A percentile compares a stretch with the other conserved stretches of the same genome.
phyloP scores from a whole-genome alignment of 1,140 invertebrate species.

The Vanessa atalanta region DNA sequence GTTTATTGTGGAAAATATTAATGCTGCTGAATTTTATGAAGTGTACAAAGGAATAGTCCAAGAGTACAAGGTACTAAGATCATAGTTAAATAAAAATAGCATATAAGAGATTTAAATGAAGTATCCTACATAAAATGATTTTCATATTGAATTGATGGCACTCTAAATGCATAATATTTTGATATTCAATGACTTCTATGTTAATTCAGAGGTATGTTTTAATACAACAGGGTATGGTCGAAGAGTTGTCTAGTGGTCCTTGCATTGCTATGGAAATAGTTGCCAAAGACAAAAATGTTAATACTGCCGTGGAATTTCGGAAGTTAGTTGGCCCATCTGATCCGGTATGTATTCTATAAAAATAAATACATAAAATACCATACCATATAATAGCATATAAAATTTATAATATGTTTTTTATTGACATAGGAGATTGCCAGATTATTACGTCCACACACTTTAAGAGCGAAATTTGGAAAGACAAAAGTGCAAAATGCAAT shows the following conservation, averaged over 20 bases:
- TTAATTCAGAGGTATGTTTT: background rate
- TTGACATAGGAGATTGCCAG: constrained; percentile 89
- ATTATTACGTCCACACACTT: constrained; percentile 89
- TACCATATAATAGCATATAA: background rate
- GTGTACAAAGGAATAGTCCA: constrained; percentile 95
- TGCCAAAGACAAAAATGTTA: constrained; percentile 81
- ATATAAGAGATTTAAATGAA: no score
- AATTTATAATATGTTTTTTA: constrained; percentile 7
- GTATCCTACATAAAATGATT: no score
- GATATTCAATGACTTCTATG: background rate
- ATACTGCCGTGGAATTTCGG: constrained; percentile 88
- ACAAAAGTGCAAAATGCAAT: constrained; percentile 93
- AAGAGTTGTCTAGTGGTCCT: constrained; percentile 89
- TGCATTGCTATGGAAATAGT: constrained; percentile 93
- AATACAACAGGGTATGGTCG: constrained; percentile 86
- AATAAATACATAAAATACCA: background rate
- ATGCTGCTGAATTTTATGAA: constrained; percentile 95
- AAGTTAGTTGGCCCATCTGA: constrained; percentile 93
- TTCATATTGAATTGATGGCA: background rate
- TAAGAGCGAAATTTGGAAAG: constrained; percentile 92
- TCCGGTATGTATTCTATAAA: constrained; percentile 84
- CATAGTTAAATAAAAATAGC: background rate
- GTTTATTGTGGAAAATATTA: constrained; percentile 88
- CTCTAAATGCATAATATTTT: background rate
- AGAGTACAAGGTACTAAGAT: constrained; percentile 86